Base-by-base conservation (phyloP, 2,113 vertebrate genomes). In the Desmodus rotundus region DNA sequence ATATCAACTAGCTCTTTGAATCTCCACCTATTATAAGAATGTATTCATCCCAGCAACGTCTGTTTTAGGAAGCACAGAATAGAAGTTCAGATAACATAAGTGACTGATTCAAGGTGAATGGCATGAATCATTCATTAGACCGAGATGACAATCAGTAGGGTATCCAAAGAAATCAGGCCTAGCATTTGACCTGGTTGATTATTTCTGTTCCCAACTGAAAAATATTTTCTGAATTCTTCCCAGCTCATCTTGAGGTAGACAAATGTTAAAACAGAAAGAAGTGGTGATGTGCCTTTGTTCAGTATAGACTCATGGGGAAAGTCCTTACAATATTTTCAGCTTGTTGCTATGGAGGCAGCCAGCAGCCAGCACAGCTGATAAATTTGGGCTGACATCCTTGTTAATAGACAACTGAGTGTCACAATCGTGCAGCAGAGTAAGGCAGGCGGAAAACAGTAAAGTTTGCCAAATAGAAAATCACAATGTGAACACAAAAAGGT, bases 271-370 rank as follows among this genome's bases (percentile, higher is more conserved):
- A 87, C 70, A 54, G 85, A 96, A 90, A 97, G 67, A 96, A 81
- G 68, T 38, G 43, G 73, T 68, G 45, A 80, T 58, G 63, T 72
- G 91, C 88, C 87, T 93, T 89, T 94, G 96, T 58, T 94, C 36
- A 2, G 84, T 26, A 28, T 72, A 68, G 86, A 45, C 86, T 93
- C 95, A 1, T 65, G 86, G 91, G 96, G 78, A 78, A 94, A 90
- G 31, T 50, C 82, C 56, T 96, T 96, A 12, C 54, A 45, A 89
- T 88, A 93, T 91, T 95, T 96, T 91, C 83, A 54, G 47, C 63
- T 73, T 43, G 94, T 98, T 97, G 82, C 94, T 72, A 89, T 96
- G 91, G 96, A 96, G 36, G 82, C 88, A 65, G 61, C 72, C 77
- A 91, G 89, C 74, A 52, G 83, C 3, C 3, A 93, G 72, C 80